These are phyloP conservation scores for Merluccius polli DNA, from an alignment of 2,797 vertebrate genomes.

Conservation along the genomic window DNA sequence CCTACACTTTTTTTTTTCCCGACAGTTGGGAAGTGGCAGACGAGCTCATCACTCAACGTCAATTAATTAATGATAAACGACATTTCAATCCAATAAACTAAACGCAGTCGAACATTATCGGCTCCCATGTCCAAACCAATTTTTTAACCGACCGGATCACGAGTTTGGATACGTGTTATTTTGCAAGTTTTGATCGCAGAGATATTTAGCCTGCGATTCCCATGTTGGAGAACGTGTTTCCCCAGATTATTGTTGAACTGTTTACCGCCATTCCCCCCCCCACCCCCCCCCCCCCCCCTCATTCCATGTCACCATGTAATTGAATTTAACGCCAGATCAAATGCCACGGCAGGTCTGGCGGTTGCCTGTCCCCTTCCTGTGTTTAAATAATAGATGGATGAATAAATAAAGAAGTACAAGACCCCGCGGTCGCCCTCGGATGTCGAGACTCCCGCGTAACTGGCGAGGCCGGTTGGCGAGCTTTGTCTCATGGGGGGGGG, in stretches of 20 bases:
- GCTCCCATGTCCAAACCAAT: not conserved
- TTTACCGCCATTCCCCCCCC: conserved; percentile 1
- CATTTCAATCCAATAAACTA: not conserved
- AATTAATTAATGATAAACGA: conserved; percentile 11
- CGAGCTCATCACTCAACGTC: conserved; percentile 16
- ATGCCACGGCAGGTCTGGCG: not conserved
- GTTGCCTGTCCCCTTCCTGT: not conserved
- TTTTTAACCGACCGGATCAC: not conserved
- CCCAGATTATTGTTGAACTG: not conserved
- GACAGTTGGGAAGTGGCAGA: conserved; percentile 18
- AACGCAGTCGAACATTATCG: not conserved
- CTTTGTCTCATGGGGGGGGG: no score
- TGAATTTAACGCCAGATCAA: conserved; percentile 26
- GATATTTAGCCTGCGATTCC: not conserved
- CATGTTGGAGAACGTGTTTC: conserved; percentile 7
- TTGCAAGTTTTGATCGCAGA: not conserved
- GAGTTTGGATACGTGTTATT: not conserved
- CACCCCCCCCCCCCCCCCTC: not conserved
- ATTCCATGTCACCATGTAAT: conserved; percentile 15
- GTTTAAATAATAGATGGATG: not conserved
- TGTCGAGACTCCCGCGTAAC: not conserved
- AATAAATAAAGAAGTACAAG: not conserved
- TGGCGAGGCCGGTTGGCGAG: not conserved
- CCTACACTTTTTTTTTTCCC: conserved; percentile 11
- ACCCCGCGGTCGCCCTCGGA: not conserved